Evolutionary conservation across 1,140 invertebrate genomes (phyloP), one percentile per base, ranked within the genome.

Genomic region (Antheraea pernyi): DNA sequence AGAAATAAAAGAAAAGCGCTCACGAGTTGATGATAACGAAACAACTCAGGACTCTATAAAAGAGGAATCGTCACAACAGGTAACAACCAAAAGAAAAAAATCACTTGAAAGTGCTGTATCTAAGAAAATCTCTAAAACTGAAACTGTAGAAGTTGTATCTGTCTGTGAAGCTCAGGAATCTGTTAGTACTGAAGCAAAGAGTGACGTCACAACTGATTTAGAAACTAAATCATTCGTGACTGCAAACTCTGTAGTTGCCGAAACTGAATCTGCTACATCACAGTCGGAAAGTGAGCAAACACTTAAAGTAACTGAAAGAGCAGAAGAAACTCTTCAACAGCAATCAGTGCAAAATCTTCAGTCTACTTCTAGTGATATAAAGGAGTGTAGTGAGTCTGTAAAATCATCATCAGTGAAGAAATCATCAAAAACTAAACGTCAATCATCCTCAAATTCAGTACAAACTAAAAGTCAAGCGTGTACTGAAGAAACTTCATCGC

Each of bases 41-140:
- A 74, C 69, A 22, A 61, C 75, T 30, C 77, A 85, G 67, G 73
- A 82, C 65, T 37, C 75, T 9, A 83, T 72, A 4, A 78, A 65
- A 76, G 80, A 86, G 75, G 81, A 87, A 69, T 78, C 80, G 46
- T 63, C 74, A 13, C 72, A 81, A 68, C 79, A 84, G 62, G 65
- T 83, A 19, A 83, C 82, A 74, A 75, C 79, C 59, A 89, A 90
- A 72, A 80, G 88, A 79, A 91, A 90, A 76, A 81, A 83, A 39
- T 88, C 87, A 6, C 9, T 79, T 46, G 88, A 91, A 80, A 80
- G 68, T 72, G 79, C 84, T 71, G 74, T 78, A 61, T 79, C 79
- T 2, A 82, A 65, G 13, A 91, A 90, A 78, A 73, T 90, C 19
- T 83, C 84, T 53, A 91, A 88, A 75, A 76, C 83, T 59, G 88